These are phyloP conservation scores for Calosoma granatense DNA, from an alignment of 1,140 invertebrate genomes.

Conservation along the genomic window DNA sequence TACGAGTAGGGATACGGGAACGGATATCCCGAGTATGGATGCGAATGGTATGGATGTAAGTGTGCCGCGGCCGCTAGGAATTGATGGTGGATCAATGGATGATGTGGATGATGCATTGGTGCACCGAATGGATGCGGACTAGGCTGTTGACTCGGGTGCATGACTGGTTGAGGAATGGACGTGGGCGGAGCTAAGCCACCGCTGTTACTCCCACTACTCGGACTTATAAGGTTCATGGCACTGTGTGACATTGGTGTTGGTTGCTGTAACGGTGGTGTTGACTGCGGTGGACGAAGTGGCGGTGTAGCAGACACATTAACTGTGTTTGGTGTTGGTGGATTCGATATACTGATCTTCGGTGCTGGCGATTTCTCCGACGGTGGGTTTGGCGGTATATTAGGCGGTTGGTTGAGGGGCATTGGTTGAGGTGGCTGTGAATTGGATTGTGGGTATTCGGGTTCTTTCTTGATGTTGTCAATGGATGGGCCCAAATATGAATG, in stretches of 20 bases:
- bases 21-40: slow-evolving; percentile 50
- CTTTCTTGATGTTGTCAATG: slow-evolving; percentile 64
- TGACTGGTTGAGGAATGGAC: slow-evolving; percentile 55
- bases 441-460: slow-evolving; percentile 43
- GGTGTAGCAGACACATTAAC: slow-evolving; percentile 32
- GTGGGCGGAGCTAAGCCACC: slow-evolving; percentile 37
- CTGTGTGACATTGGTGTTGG: slow-evolving; percentile 42
- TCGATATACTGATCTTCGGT: not conserved
- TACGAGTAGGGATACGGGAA: slow-evolving; percentile 56
- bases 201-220: slow-evolving; percentile 34
- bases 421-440: slow-evolving; percentile 21
- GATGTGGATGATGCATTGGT: slow-evolving; percentile 47
- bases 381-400: slow-evolving; percentile 5
- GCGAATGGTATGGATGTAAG: slow-evolving; percentile 55
- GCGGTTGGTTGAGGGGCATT: slow-evolving; percentile 22
- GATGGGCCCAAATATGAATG: slow-evolving; percentile 36
- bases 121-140: slow-evolving; percentile 50
- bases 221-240: slow-evolving; percentile 48
- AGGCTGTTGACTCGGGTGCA: slow-evolving; percentile 56
- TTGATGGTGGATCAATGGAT: slow-evolving; percentile 54
- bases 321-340: slow-evolving; percentile 23
- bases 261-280: slow-evolving; percentile 39
- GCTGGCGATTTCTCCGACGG: not conserved
- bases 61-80: slow-evolving; percentile 49
- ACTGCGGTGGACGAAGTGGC: slow-evolving; percentile 30